Base-by-base conservation (phyloP, 2,888 invertebrate species). In the Pediacus dermestoides region DNA sequence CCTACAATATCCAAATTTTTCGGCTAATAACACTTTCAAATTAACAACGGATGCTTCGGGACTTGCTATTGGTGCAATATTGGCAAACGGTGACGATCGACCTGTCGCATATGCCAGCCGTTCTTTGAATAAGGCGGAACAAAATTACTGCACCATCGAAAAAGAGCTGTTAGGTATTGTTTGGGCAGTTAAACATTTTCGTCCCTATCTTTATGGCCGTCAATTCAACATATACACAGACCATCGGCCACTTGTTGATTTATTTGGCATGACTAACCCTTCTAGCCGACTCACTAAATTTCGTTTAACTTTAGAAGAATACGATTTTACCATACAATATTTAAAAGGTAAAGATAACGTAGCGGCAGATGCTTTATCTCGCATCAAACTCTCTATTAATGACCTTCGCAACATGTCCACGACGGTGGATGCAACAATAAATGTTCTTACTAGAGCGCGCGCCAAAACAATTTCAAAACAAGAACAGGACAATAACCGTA, bases 1-100 rank as follows among this genome's bases (percentile, higher is more conserved):
- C 6, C 30, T 45, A 12, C 34, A 49, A 15, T 50, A 40, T 32
- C 38, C 42, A 8, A 32, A 49, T 42, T 42, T 49, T 30, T 13
- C 37, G 16, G 13, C 22, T 34, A 33, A 18, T 28, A 26, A 37
- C 12, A 28, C 28, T 4, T 11, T 28, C 10, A 13, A 12, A 12
- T 3, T 28, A 9, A 28, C 8, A 13, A 28, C 28, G 4, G 28
- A 28, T n/a, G 28, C 28, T 3, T 28, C 28, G 3, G 28, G 28
- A 3, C 3, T 4, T 7, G 28, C 28, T 2, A 6, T 28, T 6
- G 28, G 28, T 3, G 28, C 14, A 13, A n/a, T 28, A 12, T n/a
- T 28, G 3, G 11, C n/a, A n/a, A 28, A 28, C 13, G n/a, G n/a
- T 3, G 10, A 28, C 10, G 28, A 28, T n/a, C 11, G 13, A n/a